Evolutionary conservation across 2,888 invertebrate species (phyloP).

Genomic region (Miltochrista miniata): DNA sequence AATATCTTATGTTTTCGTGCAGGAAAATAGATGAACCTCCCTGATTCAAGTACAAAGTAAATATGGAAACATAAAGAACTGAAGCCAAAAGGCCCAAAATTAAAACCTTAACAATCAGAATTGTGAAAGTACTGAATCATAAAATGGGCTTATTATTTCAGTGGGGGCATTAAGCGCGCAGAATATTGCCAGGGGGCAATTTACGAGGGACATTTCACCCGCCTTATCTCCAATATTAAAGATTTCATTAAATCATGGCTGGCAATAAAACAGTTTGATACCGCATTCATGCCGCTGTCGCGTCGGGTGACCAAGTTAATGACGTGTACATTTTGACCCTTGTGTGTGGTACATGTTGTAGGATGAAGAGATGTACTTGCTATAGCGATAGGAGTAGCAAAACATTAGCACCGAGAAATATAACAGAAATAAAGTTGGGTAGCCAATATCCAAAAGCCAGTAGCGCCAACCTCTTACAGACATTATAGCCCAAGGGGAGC

Average conservation of each 20-base stretch:
- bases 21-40: background rate
- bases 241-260: slow-evolving; percentile 82
- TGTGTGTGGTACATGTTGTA: slow-evolving; percentile 32
- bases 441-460: no score
- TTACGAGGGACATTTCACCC: slow-evolving; percentile 62
- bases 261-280: slow-evolving; percentile 83
- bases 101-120: slow-evolving; percentile 34
- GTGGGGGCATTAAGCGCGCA: slow-evolving; percentile 48
- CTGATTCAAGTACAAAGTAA: background rate
- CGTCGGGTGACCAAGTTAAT: slow-evolving; percentile 76
- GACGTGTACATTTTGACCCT: slow-evolving; percentile 71
- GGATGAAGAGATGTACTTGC: background rate
- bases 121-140: slow-evolving; percentile 26
- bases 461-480: no score
- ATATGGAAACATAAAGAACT: background rate
- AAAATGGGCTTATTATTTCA: slow-evolving; percentile 41
- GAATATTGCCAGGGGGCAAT: slow-evolving; percentile 67
- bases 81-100: slow-evolving; percentile 12
- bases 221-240: slow-evolving; percentile 79
- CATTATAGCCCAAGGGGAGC: no score
- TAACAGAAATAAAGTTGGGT: no score
- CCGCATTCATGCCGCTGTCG: slow-evolving; percentile 66
- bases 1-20: no score
- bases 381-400: background rate
- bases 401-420: background rate